Evolutionary conservation across 2,797 vertebrate species (phyloP).

Genomic region (Alauda arvensis): DNA sequence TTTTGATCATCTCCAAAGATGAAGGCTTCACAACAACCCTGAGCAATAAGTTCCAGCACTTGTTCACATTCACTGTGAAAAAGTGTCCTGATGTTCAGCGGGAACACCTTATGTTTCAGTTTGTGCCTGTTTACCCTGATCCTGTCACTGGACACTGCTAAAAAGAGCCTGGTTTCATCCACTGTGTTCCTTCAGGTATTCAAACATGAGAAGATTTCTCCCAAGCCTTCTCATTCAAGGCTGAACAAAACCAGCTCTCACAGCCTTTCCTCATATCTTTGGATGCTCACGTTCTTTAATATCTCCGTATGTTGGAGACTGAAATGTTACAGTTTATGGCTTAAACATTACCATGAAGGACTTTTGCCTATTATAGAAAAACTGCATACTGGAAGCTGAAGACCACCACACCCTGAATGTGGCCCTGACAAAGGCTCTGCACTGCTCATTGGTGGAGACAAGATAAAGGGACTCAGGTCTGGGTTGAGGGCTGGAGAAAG

Average conservation of each 20-base stretch:
- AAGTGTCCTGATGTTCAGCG: not conserved
- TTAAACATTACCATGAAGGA: not conserved
- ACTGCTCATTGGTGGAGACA: not conserved
- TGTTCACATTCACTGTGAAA: not conserved
- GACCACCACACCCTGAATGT: not conserved
- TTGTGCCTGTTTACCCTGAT: not conserved
- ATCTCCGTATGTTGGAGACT: rapidly evolving
- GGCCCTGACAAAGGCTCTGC: too few species aligned
- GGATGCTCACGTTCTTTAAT: not conserved
- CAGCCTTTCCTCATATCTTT: not conserved
- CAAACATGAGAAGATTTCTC: not conserved
- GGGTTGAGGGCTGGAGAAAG: too few species aligned
- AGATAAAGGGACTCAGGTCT: not conserved
- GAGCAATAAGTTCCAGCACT: rapidly evolving
- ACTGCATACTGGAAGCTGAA: not conserved
- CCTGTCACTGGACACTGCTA: not conserved
- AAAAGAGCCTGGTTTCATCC: not conserved
- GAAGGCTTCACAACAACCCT: not conserved
- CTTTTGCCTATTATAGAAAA: not conserved
- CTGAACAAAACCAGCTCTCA: not conserved
- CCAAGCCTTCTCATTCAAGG: not conserved
- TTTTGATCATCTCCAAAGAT: not conserved
- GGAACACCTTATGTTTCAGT: not conserved
- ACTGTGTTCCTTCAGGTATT: not conserved
- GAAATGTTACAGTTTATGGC: not conserved